Base-by-base conservation (phyloP, 1,140 invertebrate species). In the Drosophila lowei region DNA sequence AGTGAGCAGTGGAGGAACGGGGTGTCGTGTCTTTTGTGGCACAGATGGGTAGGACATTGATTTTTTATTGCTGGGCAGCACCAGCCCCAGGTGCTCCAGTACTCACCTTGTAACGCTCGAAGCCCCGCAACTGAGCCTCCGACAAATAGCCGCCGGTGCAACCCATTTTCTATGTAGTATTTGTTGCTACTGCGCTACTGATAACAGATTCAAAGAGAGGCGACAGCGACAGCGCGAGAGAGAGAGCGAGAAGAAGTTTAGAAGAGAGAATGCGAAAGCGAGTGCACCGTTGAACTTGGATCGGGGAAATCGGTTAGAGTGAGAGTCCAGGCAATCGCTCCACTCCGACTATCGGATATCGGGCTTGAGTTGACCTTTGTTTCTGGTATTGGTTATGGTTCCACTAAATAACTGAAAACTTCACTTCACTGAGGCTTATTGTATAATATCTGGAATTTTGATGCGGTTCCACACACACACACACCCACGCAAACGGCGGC, bases 51-150 rank as follows among this genome's bases (percentile, higher is more conserved):
- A 49, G 56, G 25, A 28, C 79, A 83, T 75, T 83, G 79, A 83
- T 83, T 83, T 77, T 65, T 38, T 50, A 30, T 54, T n/a, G 42
- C 16, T 34, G 47, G 34, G 30, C 38, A 47, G 21, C 60, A 48
- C 48, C 18, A 18, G 18, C 23, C 23, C 23, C 5, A 25, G 21
- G n/a, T 6, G 0, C 28, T 21, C n/a, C 38, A 6, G 57, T 48
- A 89, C 90, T 92, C 81, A 97, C 96, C 93, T 97, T 97, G 88
- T 97, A 97, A 85, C 94, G 95, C 91, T 97, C 96, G 92, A 97
- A 97, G 62, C 96, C 96, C 77, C 93, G 91, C 64, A 97, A 93
- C 90, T 96, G 95, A 74, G 96, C 94, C 47, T 93, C 93, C 34
- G 93, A 93, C 64, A 97, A 92, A 91, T 97, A 97, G 70, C 94